These are phyloP conservation scores for Ophion ventricosus DNA, from an alignment of 2,888 invertebrate genomes.

Conservation along the genomic window DNA sequence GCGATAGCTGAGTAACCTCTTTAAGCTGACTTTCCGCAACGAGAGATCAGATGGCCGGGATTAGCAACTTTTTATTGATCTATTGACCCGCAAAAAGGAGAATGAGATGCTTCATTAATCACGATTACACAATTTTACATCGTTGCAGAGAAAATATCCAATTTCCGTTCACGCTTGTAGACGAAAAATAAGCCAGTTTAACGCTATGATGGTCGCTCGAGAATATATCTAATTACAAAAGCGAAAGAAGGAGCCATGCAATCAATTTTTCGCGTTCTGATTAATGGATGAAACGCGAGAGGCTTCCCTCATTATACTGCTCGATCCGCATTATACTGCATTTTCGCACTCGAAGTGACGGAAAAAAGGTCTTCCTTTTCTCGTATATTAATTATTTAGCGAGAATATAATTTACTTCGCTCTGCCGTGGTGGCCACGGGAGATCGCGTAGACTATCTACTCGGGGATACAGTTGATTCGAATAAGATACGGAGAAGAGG, in stretches of 20 bases:
- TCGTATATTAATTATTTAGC: slow-evolving; percentile 38
- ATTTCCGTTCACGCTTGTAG: not conserved
- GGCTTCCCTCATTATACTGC: slow-evolving; percentile 4
- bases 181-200: not conserved
- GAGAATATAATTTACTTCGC: slow-evolving; percentile 21
- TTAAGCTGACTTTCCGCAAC: not conserved
- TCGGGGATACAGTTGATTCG: not conserved
- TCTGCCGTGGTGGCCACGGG: not conserved
- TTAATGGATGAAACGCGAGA: slow-evolving; percentile 48
- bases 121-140: slow-evolving; percentile 25
- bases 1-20: too few relatives aligned
- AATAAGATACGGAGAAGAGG: not conserved
- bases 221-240: slow-evolving; percentile 27
- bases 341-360: not conserved
- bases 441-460: too few relatives aligned
- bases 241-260: slow-evolving; percentile 40
- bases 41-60: not conserved
- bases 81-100: not conserved
- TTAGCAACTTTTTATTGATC: slow-evolving; percentile 5
- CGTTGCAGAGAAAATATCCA: slow-evolving; percentile 27
- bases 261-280: slow-evolving; percentile 64
- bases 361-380: not conserved
- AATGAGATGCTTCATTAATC: slow-evolving; percentile 10
- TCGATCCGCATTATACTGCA: slow-evolving; percentile 27
- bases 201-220: slow-evolving; percentile 6